These are phyloP conservation scores for Heliocidaris tuberculata DNA, from an alignment of 35 echinoderm and acorn worm species.

Conservation along the genomic window DNA sequence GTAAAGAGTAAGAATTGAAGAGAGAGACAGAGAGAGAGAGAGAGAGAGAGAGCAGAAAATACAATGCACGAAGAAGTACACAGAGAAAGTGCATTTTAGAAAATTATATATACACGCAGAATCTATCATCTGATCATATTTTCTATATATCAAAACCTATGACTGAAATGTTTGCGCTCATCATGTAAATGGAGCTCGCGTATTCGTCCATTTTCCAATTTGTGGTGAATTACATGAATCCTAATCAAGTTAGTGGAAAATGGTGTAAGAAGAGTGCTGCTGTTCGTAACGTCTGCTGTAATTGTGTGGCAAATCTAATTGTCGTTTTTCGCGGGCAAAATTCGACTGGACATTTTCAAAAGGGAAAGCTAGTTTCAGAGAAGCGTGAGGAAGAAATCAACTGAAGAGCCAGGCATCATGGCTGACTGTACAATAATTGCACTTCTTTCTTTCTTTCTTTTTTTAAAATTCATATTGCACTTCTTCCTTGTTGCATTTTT, in stretches of 20 bases:
- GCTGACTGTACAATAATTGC: not conserved
- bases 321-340: not conserved
- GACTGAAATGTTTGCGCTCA: not conserved
- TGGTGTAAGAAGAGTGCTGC: not conserved
- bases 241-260: constrained; percentile 8
- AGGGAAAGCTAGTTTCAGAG: not conserved
- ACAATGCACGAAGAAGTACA: not conserved
- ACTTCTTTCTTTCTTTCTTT: too few relatives aligned
- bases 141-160: not conserved
- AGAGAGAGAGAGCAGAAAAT: not conserved
- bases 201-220: constrained; percentile 33
- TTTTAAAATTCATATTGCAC: too few relatives aligned
- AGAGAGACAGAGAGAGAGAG: too few relatives aligned
- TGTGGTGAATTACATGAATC: constrained; percentile 36
- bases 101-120: not conserved
- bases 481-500: not conserved
- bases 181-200: constrained; percentile 6
- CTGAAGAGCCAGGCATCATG: not conserved
- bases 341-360: not conserved
- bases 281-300: not conserved
- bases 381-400: not conserved
- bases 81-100: not conserved
- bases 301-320: constrained; percentile 34
- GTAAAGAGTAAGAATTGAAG: not conserved
- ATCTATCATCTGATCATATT: not conserved